These are phyloP conservation scores for Carassius gibelio DNA, from an alignment of 2,113 vertebrate species.

Conservation along the genomic window DNA sequence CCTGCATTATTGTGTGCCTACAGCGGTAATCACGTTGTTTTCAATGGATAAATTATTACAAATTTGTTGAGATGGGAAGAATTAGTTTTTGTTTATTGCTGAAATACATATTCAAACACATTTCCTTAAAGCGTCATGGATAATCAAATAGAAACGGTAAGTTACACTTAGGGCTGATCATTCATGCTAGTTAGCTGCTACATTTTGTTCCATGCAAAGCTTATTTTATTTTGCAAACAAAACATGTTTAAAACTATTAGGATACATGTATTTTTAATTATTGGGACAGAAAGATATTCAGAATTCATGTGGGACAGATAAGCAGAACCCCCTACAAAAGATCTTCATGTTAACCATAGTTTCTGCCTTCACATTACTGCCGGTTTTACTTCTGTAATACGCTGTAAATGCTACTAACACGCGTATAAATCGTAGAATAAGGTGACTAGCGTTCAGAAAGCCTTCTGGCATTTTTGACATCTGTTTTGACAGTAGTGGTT, in stretches of 20 bases:
- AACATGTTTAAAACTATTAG: not conserved
- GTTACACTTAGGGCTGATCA: slow-evolving; percentile 10
- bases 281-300: not conserved
- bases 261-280: not conserved
- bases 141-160: slow-evolving; percentile 64
- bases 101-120: not conserved
- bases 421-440: not conserved
- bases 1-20: not conserved
- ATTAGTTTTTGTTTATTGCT: not conserved
- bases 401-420: not conserved
- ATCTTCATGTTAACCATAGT: not conserved
- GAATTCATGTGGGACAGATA: too few relatives aligned
- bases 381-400: not conserved
- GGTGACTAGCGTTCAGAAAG: not conserved
- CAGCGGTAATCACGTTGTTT: too few relatives aligned
- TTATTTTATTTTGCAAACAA: not conserved
- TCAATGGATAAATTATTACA: not conserved
- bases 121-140: slow-evolving; percentile 59
- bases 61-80: not conserved
- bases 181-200: not conserved
- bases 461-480: not conserved
- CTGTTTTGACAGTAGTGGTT: not conserved
- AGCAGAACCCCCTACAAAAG: too few relatives aligned
- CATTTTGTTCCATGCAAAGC: not conserved
- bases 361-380: too few relatives aligned